Evolutionary conservation across 1,140 invertebrate genomes (phyloP).

Genomic region (Nomia melanderi): DNA sequence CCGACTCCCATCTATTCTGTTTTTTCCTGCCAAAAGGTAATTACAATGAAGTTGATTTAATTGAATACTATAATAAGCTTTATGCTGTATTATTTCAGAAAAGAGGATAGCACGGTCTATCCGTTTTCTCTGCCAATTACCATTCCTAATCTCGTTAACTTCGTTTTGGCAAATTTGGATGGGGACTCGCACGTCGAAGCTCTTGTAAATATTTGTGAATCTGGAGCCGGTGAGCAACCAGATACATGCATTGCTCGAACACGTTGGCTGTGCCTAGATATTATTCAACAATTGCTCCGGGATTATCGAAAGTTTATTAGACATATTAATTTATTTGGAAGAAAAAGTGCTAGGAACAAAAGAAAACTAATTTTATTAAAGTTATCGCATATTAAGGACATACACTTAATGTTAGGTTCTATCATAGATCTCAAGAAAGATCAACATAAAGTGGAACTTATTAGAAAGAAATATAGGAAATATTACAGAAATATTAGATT

Average conservation of each 20-base stretch:
- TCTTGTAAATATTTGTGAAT: slow-evolving; percentile 76
- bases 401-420: slow-evolving; percentile 75
- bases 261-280: slow-evolving; percentile 74
- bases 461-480: slow-evolving; percentile 65
- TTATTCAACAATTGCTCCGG: slow-evolving; percentile 70
- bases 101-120: slow-evolving; percentile 88
- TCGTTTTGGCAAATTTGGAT: slow-evolving; percentile 86
- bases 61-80: not conserved
- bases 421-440: slow-evolving; percentile 67
- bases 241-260: slow-evolving; percentile 73
- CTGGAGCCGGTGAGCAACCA: slow-evolving; percentile 69
- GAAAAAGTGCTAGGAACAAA: slow-evolving; percentile 51
- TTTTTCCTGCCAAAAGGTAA: slow-evolving; percentile 86
- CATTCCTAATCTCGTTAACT: slow-evolving; percentile 86
- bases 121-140: slow-evolving; percentile 84
- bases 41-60: slow-evolving; percentile 9
- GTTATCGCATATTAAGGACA: slow-evolving; percentile 73
- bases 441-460: slow-evolving; percentile 57
- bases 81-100: slow-evolving; percentile 78
- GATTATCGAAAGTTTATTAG: slow-evolving; percentile 69
- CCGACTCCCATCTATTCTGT: slow-evolving; percentile 87
- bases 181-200: slow-evolving; percentile 75
- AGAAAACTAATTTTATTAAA: slow-evolving; percentile 69
- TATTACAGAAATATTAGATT: slow-evolving; percentile 62
- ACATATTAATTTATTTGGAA: slow-evolving; percentile 44